Evolutionary conservation across 2,888 invertebrate genomes (phyloP).

Genomic region (Ernsta delagoae): DNA sequence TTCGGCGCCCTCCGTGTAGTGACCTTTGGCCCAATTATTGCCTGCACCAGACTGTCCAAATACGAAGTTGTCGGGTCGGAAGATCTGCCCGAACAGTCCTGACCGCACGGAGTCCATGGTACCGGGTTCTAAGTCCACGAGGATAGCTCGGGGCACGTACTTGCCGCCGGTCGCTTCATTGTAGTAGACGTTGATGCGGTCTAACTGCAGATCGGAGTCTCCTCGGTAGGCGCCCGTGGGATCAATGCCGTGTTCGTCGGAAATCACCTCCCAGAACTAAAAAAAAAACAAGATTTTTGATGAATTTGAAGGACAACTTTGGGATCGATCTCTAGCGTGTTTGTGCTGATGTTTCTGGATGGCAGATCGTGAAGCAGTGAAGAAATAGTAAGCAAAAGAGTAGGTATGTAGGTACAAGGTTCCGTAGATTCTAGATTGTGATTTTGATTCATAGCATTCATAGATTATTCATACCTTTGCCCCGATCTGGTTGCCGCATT

Average conservation of each 20-base stretch:
- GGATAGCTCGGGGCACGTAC: conserved; percentile 69
- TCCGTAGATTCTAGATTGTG: too few relatives aligned
- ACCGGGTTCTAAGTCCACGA: conserved; percentile 73
- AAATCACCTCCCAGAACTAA: conserved; percentile 78
- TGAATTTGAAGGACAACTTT: too few relatives aligned
- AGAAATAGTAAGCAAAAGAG: not conserved
- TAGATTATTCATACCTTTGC: conserved; percentile 89
- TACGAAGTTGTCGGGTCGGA: conserved; percentile 90
- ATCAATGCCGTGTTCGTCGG: conserved; percentile 74
- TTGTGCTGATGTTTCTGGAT: too few relatives aligned
- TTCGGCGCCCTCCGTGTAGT: conserved; percentile 88
- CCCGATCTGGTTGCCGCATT: conserved; percentile 88
- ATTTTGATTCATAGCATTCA: too few relatives aligned
- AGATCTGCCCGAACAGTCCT: conserved; percentile 89
- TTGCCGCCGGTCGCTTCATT: conserved; percentile 87
- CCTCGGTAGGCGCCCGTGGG: conserved; percentile 83
- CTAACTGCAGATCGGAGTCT: conserved; percentile 89
- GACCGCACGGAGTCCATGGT: conserved; percentile 88
- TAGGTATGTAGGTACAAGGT: not conserved
- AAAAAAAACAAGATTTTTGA: conserved; percentile 42
- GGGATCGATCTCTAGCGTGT: too few relatives aligned
- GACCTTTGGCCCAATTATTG: conserved; percentile 87
- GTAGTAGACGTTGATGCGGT: conserved; percentile 91
- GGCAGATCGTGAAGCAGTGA: too few relatives aligned
- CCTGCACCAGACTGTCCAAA: conserved; percentile 86